phyloP scores from a whole-genome alignment of 2,888 invertebrate genomes.

The Brenthis daphne region DNA sequence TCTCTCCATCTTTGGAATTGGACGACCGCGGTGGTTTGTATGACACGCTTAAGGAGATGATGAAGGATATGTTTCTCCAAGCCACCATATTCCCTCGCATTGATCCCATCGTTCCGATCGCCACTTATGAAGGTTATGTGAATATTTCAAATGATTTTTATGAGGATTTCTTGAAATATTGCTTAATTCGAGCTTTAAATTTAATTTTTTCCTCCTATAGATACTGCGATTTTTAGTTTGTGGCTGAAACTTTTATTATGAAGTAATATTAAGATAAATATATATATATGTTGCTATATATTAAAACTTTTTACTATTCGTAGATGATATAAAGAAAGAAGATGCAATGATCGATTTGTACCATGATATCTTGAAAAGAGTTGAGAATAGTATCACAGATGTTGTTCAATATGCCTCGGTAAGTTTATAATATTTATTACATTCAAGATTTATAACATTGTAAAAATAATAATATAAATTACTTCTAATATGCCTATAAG shows the following conservation, averaged over 20 bases:
- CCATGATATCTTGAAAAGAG: constrained; percentile 77
- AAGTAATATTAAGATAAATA: too few relatives aligned
- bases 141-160: background rate
- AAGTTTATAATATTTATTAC: constrained; percentile 40
- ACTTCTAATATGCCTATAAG: too few relatives aligned
- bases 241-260: too few relatives aligned
- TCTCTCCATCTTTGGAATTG: constrained; percentile 87
- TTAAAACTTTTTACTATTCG: constrained; percentile 27
- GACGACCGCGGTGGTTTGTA: constrained; percentile 86
- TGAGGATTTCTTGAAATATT: background rate
- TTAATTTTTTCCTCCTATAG: too few relatives aligned
- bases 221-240: too few relatives aligned
- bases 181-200: too few relatives aligned
- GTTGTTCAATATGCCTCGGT: constrained; percentile 66
- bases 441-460: background rate
- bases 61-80: constrained; percentile 90
- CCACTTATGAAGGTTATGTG: constrained; percentile 65
- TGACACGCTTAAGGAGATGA: constrained; percentile 84
- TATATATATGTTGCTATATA: too few relatives aligned
- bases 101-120: constrained; percentile 71
- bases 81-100: constrained; percentile 87
- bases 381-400: constrained; percentile 70
- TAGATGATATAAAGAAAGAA: constrained; percentile 83
- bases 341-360: constrained; percentile 82
- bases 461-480: too few relatives aligned